phyloP scores from a whole-genome alignment of 2,888 invertebrate genomes.

The Gryllus longicercus region DNA sequence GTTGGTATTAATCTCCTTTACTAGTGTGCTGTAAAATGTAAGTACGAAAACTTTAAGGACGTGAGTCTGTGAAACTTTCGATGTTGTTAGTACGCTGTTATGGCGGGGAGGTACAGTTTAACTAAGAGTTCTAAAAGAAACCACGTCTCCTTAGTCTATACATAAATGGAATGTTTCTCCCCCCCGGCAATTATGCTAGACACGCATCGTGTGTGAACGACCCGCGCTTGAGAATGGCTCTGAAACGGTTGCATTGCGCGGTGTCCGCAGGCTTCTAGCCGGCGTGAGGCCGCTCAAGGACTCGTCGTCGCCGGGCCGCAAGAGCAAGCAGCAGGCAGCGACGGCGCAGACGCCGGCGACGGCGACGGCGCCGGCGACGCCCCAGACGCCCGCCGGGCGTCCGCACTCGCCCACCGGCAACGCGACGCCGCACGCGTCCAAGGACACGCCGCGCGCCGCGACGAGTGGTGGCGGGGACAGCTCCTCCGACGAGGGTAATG shows the following conservation, averaged over 20 bases:
- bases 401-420: slow-evolving; percentile 41
- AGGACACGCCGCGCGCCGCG: slow-evolving; percentile 40
- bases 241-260: background rate
- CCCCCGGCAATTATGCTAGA: no score
- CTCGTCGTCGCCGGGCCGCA: background rate
- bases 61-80: no score
- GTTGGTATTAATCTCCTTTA: no score
- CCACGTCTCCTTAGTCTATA: no score
- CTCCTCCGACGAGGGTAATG: slow-evolving; percentile 47
- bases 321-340: background rate
- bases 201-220: no score
- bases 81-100: no score
- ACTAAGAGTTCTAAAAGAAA: no score
- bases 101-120: no score
- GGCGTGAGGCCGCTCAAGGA: slow-evolving; percentile 41
- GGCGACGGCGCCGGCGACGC: slow-evolving; percentile 21
- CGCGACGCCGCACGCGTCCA: slow-evolving; percentile 35
- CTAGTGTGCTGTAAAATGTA: no score
- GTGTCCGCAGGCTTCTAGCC: slow-evolving; percentile 32
- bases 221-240: no score
- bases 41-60: no score
- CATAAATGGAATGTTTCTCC: no score
- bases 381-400: slow-evolving; percentile 38
- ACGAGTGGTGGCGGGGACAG: slow-evolving; percentile 4
- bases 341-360: background rate